Evolutionary conservation across 2,797 vertebrate genomes (phyloP).

Genomic region (Lagorchestes hirsutus): DNA sequence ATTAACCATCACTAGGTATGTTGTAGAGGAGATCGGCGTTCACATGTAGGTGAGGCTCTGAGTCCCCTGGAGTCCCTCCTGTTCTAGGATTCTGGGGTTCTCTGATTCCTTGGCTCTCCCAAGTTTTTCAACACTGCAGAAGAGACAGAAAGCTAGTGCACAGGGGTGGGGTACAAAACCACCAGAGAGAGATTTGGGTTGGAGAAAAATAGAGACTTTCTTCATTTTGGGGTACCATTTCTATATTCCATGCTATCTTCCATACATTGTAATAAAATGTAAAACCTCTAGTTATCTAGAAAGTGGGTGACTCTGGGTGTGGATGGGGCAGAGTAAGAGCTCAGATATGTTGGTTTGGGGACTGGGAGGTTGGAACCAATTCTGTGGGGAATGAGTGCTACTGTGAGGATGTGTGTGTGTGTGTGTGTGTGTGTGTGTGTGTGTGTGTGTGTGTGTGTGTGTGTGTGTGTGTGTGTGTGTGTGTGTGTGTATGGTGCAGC

Average conservation of each 20-base stretch:
- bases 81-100: no score
- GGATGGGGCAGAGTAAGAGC: neutral
- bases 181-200: neutral
- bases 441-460: neutral
- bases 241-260: neutral
- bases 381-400: neutral
- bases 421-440: neutral
- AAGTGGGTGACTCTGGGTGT: neutral
- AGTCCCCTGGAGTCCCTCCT: neutral
- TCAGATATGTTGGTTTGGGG: constrained; percentile 35
- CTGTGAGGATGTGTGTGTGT: neutral
- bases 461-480: neutral
- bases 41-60: neutral
- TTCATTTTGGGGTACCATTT: neutral
- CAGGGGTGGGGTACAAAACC: neutral
- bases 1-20: no score
- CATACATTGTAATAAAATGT: constrained; percentile 17
- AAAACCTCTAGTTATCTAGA: neutral
- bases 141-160: no score
- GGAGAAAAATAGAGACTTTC: neutral
- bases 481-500: neutral
- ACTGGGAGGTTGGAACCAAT: neutral
- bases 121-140: no score
- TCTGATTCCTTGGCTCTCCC: neutral
- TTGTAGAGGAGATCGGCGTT: neutral